Evolutionary conservation across 2,113 vertebrate species (phyloP).

Genomic region (Columba janthina): DNA sequence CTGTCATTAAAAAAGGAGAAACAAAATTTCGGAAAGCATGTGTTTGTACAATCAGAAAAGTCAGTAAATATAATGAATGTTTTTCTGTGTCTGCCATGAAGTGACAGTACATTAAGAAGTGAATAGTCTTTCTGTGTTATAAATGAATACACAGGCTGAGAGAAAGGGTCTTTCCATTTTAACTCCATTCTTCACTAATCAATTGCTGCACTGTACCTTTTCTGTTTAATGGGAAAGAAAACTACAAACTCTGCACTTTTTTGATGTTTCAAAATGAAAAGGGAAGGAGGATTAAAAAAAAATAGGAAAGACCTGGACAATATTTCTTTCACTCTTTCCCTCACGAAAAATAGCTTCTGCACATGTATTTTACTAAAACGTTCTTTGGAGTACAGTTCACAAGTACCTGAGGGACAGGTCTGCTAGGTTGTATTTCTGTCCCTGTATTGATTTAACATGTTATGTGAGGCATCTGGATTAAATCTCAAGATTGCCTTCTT

Average conservation of each 20-base stretch:
- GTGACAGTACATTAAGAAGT: neutral
- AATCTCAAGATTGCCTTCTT: neutral
- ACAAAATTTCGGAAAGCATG: neutral
- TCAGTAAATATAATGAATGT: neutral
- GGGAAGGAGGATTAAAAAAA: neutral
- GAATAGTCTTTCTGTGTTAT: neutral
- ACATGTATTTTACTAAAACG: neutral
- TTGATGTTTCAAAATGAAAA: neutral
- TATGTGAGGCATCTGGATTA: neutral
- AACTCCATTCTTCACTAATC: neutral
- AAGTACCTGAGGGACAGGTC: neutral
- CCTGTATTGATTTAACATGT: neutral
- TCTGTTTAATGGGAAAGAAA: slow-evolving; percentile 8
- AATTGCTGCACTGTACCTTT: neutral
- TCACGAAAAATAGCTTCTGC: neutral
- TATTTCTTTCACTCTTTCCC: neutral
- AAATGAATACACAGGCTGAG: neutral
- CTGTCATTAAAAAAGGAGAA: neutral
- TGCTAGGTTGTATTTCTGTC: neutral
- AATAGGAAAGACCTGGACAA: neutral
- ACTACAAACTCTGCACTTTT: neutral
- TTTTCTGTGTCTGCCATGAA: neutral
- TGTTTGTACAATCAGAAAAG: neutral
- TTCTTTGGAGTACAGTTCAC: neutral
- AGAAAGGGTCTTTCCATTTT: neutral